Evolutionary conservation across 1,140 invertebrate species (phyloP).

Genomic region (Papilio polyxenes): DNA sequence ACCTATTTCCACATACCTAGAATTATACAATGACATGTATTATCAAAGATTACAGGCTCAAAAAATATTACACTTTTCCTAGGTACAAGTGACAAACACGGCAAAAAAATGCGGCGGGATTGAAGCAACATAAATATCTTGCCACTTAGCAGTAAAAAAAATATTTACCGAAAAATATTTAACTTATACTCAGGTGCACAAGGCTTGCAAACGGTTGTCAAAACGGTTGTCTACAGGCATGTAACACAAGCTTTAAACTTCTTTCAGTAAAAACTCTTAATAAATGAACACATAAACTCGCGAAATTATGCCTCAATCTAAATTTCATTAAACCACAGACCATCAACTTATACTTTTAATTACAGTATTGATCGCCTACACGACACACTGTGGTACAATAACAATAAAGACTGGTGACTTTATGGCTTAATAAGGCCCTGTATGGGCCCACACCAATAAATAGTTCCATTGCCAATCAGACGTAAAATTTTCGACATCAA

Average conservation of each 20-base stretch:
- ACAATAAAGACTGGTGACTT: constrained; percentile 5
- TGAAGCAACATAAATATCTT: too few relatives aligned
- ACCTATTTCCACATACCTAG: background rate
- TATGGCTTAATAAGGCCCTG: background rate
- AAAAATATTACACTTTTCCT: too few relatives aligned
- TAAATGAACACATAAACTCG: background rate
- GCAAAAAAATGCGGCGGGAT: too few relatives aligned
- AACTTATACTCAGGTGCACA: too few relatives aligned
- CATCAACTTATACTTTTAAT: constrained; percentile 4
- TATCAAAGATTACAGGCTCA: too few relatives aligned
- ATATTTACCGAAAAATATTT: too few relatives aligned
- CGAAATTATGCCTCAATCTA: background rate
- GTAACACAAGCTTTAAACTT: background rate
- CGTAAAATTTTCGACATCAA: too few relatives aligned
- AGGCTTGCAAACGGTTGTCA: too few relatives aligned
- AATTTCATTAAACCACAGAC: background rate
- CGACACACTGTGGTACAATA: background rate
- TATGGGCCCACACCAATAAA: background rate
- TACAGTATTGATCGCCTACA: constrained; percentile 13
- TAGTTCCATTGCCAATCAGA: background rate
- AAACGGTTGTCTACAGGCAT: too few relatives aligned
- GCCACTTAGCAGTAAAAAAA: too few relatives aligned
- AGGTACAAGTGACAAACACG: too few relatives aligned
- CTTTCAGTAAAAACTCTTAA: background rate
- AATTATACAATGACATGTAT: background rate